Base-by-base conservation (phyloP, 2,888 invertebrate genomes). In the Rutpela maculata region DNA sequence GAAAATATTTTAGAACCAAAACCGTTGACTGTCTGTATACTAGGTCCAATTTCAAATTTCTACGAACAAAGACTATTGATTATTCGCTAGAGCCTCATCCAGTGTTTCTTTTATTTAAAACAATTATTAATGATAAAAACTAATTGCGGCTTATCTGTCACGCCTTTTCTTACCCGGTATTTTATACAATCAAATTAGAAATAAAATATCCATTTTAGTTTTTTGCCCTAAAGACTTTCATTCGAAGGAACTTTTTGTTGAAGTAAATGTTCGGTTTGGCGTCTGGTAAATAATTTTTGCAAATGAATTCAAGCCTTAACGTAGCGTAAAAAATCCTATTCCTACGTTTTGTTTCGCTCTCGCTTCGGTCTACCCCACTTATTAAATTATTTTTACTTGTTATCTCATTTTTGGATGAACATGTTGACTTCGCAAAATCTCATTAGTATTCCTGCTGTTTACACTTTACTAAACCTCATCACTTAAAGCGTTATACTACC, bases 391-490 rank as follows among this genome's bases (percentile, higher is more conserved):
- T 50, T 50, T 50, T 50, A 50, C 50, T 50, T 50, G 12, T n/a
- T n/a, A n/a, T 50, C 50, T 50, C 50, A 50, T 50, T n/a, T 43
- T 50, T 50, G 50, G 50, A 15, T 50, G 50, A 50, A n/a, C 15
- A n/a, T 50, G 15, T 50, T 15, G 50, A 50, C 50, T n/a, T 12
- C 7, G 6, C 7, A 50, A 50, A 50, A 50, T 50, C 50, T 50
- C 50, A 50, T 50, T 50, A 50, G 50, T 50, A 50, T 50, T 50
- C 50, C 50, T 50, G 3, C 50, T 50, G 50, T 50, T 50, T 50
- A n/a, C 50, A 50, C 50, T 50, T 50, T 50, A 50, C 50, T 50
- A 50, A 50, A 50, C n/a, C 50, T 50, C n/a, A 50, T n/a, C 50
- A 12, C 50, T 50, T 50, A 50, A 50, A 50, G 17, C 50, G 15